A percentile compares a stretch with the other conserved stretches of the same genome.
Evolutionary conservation across 2,888 invertebrate genomes (phyloP).

Genomic region (Tipula vernalis): DNA sequence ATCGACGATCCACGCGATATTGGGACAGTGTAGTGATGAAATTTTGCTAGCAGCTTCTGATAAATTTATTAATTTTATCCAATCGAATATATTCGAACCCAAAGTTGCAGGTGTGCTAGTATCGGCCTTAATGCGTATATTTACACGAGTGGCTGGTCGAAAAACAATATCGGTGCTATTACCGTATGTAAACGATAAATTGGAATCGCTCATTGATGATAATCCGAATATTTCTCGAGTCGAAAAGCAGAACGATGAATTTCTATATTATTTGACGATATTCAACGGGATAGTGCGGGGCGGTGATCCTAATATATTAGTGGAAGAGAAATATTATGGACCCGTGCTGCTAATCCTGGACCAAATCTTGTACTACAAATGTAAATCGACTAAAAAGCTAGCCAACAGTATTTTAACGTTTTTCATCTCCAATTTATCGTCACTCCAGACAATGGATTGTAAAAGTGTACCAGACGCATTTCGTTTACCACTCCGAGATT

Average conservation of each 20-base stretch:
- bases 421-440: constrained; percentile 45
- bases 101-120: constrained; percentile 72
- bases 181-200: constrained; percentile 55
- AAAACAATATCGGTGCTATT: constrained; percentile 58
- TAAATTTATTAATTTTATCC: constrained; percentile 62
- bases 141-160: constrained; percentile 52
- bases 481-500: constrained; percentile 50
- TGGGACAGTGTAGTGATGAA: constrained; percentile 58
- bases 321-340: constrained; percentile 45
- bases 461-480: constrained; percentile 47
- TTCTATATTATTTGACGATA: constrained; percentile 63
- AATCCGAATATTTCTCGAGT: constrained; percentile 56
- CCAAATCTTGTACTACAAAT: constrained; percentile 52
- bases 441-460: constrained; percentile 48
- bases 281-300: constrained; percentile 59
- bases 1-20: constrained; percentile 51
- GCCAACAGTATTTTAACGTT: constrained; percentile 49
- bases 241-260: constrained; percentile 64
- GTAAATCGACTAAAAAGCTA: constrained; percentile 50
- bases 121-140: constrained; percentile 55
- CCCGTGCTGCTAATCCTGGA: constrained; percentile 54
- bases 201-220: constrained; percentile 46
- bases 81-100: constrained; percentile 65
- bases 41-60: constrained; percentile 53
- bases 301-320: constrained; percentile 48